Evolutionary conservation across 1,140 invertebrate species (phyloP).

Genomic region (Temnothorax nylanderi): DNA sequence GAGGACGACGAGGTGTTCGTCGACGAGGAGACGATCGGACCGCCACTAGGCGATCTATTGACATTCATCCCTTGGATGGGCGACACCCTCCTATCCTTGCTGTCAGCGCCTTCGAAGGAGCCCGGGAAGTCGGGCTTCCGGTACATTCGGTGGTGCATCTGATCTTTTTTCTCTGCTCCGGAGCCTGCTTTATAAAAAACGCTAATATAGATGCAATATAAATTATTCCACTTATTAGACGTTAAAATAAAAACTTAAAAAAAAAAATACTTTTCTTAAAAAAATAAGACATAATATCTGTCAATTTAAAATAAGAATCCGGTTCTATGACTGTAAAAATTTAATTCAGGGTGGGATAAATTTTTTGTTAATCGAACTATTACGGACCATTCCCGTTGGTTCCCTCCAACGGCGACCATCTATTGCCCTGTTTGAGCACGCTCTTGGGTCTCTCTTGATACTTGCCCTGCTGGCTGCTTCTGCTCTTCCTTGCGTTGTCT

Average conservation of each 20-base stretch:
- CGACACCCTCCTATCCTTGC: conserved; percentile 79
- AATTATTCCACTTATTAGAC: conserved; percentile 3
- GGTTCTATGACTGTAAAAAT: background rate
- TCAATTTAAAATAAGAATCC: background rate
- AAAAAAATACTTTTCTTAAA: background rate
- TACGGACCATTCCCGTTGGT: conserved; percentile 70
- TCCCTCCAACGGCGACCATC: conserved; percentile 66
- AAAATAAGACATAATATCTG: background rate
- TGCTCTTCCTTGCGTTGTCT: conserved; percentile 70
- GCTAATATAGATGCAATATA: background rate
- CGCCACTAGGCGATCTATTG: conserved; percentile 79
- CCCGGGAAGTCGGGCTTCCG: conserved; percentile 67
- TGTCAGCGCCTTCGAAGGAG: conserved; percentile 68
- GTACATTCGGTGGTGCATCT: conserved; percentile 63
- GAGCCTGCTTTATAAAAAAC: conserved; percentile 16
- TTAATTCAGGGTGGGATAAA: background rate
- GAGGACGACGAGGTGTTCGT: conserved; percentile 85
- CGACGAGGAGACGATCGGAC: conserved; percentile 75
- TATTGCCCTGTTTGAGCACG: conserved; percentile 73
- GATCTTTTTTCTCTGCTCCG: conserved; percentile 66
- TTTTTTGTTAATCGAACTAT: background rate
- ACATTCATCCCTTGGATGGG: conserved; percentile 80
- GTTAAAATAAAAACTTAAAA: background rate
- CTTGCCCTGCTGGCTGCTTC: conserved; percentile 56
- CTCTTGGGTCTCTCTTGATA: conserved; percentile 76